phyloP scores from a whole-genome alignment of 2,888 invertebrate species.

The Tetragonisca angustula region DNA sequence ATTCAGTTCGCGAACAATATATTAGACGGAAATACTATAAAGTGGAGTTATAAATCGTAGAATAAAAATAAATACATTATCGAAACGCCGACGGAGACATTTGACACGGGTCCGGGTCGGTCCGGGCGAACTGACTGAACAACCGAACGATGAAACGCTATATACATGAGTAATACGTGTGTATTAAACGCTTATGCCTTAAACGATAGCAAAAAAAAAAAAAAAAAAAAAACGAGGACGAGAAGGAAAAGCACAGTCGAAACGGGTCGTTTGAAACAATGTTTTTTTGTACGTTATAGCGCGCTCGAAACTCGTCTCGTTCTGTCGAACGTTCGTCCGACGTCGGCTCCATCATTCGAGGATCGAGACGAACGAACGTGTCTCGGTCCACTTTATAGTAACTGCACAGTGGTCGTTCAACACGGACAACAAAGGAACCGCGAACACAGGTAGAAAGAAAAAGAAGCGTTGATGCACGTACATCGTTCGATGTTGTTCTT shows the following conservation, averaged over 20 bases:
- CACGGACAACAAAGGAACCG: slow-evolving; percentile 46
- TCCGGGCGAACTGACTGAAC: slow-evolving; percentile 15
- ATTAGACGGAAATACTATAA: slow-evolving; percentile 52
- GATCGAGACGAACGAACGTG: slow-evolving; percentile 2
- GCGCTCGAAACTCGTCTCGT: neutral
- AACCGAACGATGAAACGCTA: slow-evolving; percentile 20
- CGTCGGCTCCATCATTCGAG: neutral
- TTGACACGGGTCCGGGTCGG: slow-evolving; percentile 8
- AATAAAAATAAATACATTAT: slow-evolving; percentile 53
- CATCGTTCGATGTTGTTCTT: slow-evolving; percentile 27
- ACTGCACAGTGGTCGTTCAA: slow-evolving; percentile 6
- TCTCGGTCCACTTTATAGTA: slow-evolving; percentile 24
- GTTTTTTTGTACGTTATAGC: slow-evolving; percentile 38
- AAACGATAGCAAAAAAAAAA: slow-evolving; percentile 37
- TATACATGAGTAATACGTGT: neutral
- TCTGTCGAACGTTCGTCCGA: neutral
- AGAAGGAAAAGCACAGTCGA: slow-evolving; percentile 2
- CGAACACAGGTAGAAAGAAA: slow-evolving; percentile 51
- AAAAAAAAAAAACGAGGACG: too few relatives aligned
- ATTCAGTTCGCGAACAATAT: neutral
- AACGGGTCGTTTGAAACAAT: neutral
- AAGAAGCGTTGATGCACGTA: slow-evolving; percentile 75
- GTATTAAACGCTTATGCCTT: slow-evolving; percentile 28
- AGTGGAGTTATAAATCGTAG: slow-evolving; percentile 45
- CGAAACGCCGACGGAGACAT: slow-evolving; percentile 30